Evolutionary conservation across 2,797 vertebrate genomes (phyloP).

Genomic region (Distichodus sexfasciatus): DNA sequence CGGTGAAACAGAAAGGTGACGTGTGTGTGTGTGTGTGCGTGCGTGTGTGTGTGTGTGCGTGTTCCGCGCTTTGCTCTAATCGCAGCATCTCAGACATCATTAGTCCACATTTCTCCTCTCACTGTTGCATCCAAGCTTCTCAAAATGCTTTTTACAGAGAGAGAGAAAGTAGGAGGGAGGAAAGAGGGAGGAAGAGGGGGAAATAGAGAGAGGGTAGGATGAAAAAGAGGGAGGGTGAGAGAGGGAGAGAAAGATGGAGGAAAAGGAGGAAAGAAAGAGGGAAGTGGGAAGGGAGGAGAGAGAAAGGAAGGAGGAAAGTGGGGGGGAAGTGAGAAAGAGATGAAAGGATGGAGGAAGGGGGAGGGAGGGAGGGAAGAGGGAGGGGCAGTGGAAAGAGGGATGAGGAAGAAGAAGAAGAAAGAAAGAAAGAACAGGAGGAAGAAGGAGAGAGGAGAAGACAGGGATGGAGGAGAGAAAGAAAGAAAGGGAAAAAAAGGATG

Average conservation of each 20-base stretch:
- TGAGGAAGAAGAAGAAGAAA: no score
- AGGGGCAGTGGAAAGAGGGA: not conserved
- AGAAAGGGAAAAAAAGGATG: not conserved
- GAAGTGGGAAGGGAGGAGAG: not conserved
- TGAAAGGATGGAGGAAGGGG: not conserved
- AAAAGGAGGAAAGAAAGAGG: not conserved
- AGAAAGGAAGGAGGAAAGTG: not conserved
- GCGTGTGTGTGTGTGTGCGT: not conserved
- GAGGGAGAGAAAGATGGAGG: not conserved
- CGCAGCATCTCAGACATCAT: constrained; percentile 7
- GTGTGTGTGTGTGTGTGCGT: constrained; percentile 5
- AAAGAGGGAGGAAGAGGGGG: not conserved
- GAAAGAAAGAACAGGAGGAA: not conserved
- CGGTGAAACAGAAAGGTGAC: not conserved
- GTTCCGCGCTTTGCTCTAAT: constrained; percentile 1
- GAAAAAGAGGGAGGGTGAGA: not conserved
- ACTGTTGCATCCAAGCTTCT: not conserved
- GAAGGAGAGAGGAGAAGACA: no score
- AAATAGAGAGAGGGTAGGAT: no score
- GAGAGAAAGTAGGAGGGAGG: not conserved
- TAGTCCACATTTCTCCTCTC: not conserved
- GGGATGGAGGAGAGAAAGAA: not conserved
- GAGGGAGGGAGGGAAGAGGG: not conserved
- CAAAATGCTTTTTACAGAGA: not conserved
- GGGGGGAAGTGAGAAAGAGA: not conserved